A percentile compares a stretch with the other conserved stretches of the same genome.
phyloP scores from a whole-genome alignment of 2,113 vertebrate genomes.

The human region GRCh38 chr12:113277501-113278000 shows the following conservation, averaged over 20 bases:
- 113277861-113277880: neutral
- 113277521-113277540: neutral
- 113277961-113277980: neutral
- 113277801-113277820: accelerated
- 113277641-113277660: neutral
- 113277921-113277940: neutral
- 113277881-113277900: neutral
- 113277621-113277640: neutral
- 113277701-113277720: too few relatives aligned
- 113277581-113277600: neutral
- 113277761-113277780: neutral
- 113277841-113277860: neutral
- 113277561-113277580: neutral
- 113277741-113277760: accelerated
- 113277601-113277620: neutral
- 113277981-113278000: neutral
- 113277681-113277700: accelerated
- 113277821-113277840: neutral
- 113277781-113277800: neutral
- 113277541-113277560: neutral
- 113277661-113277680: neutral
- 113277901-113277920: accelerated
- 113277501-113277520: neutral
- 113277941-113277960: too few relatives aligned
- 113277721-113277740: neutral